These are phyloP conservation scores for Ginglymostoma cirratum DNA, from an alignment of 2,113 vertebrate genomes.

Conservation along the genomic window DNA sequence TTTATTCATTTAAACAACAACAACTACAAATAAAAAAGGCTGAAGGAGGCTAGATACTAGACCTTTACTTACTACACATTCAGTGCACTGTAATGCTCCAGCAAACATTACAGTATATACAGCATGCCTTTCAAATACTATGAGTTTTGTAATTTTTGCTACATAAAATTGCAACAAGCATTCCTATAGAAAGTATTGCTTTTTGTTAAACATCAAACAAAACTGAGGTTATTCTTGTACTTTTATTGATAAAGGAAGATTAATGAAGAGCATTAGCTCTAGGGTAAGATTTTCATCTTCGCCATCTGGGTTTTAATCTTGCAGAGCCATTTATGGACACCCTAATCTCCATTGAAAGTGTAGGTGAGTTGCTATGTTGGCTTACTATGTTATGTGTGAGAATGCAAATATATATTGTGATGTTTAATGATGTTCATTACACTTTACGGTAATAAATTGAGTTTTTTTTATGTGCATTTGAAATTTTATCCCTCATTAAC, in stretches of 20 bases:
- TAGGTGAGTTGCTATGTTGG: background rate
- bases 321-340: background rate
- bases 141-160: background rate
- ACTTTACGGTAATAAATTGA: background rate
- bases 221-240: background rate
- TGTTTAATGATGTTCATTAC: too few relatives aligned
- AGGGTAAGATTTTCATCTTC: background rate
- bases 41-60: background rate
- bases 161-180: background rate
- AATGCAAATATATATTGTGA: background rate
- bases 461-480: background rate
- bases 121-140: background rate
- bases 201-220: background rate
- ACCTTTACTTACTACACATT: background rate
- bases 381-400: too few relatives aligned
- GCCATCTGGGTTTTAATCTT: background rate
- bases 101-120: background rate
- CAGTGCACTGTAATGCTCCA: background rate
- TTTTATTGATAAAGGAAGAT: background rate
- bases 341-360: background rate
- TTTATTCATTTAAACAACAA: slow-evolving; percentile 14
- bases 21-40: background rate
- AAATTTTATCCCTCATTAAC: background rate
- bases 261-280: background rate
- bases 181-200: background rate